These are phyloP conservation scores for Epistrophe eligans DNA, from an alignment of 2,888 invertebrate species.

Conservation along the genomic window DNA sequence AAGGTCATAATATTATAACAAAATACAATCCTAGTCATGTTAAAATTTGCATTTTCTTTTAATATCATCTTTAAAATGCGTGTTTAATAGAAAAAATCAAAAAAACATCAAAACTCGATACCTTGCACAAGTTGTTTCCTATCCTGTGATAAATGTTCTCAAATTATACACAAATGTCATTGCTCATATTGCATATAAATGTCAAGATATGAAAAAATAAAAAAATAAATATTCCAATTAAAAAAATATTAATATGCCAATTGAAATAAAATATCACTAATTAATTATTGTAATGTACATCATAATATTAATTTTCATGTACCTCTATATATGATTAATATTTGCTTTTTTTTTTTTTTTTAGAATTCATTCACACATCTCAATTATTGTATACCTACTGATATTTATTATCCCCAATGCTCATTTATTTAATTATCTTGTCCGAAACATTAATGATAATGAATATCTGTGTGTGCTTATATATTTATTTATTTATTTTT, in stretches of 20 bases:
- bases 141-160: neutral
- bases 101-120: neutral
- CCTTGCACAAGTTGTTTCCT: neutral
- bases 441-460: slow-evolving; percentile 68
- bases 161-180: neutral
- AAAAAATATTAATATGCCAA: slow-evolving; percentile 16
- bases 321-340: slow-evolving; percentile 2
- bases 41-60: neutral
- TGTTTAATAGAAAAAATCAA: neutral
- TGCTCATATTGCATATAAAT: neutral
- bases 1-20: too few species aligned
- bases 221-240: neutral
- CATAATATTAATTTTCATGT: slow-evolving; percentile 1
- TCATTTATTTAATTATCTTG: slow-evolving; percentile 65
- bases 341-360: slow-evolving; percentile 36
- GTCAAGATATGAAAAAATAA: neutral
- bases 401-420: slow-evolving; percentile 12
- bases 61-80: neutral
- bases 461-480: neutral
- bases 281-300: slow-evolving; percentile 17
- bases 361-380: slow-evolving; percentile 50
- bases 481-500: slow-evolving; percentile 26
- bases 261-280: slow-evolving; percentile 45
- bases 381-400: slow-evolving; percentile 6
- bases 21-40: neutral